Percentiles rank a stretch among this genome's conserved stretches.
Conservation (phyloP, 1,140 invertebrate genomes). For the Lasioglossum baleicum region DNA sequence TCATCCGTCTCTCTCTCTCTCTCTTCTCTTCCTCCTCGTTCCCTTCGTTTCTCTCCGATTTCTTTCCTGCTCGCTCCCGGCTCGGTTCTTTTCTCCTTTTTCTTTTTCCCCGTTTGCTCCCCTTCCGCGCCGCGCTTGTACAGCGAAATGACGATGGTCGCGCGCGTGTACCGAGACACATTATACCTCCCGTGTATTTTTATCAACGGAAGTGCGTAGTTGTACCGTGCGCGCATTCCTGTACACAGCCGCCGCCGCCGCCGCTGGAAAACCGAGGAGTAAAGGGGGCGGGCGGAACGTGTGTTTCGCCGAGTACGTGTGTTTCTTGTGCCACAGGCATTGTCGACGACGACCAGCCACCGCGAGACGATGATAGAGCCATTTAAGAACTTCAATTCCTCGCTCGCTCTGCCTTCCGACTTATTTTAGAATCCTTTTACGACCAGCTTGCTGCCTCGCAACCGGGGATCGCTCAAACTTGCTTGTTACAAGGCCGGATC, state of each 20-base stretch:
- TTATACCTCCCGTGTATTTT: conserved; percentile 76
- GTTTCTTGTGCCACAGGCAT: conserved; percentile 31
- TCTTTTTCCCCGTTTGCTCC: conserved; percentile 24
- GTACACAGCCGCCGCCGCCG: conserved; percentile 5
- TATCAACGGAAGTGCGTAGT: conserved; percentile 80
- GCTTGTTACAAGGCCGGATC: no score
- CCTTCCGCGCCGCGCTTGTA: conserved; percentile 24
- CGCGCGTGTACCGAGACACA: conserved; percentile 69
- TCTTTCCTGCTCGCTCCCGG: conserved; percentile 10
- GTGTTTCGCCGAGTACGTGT: conserved; percentile 14
- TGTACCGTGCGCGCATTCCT: conserved; percentile 74
- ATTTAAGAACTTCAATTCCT: background rate
- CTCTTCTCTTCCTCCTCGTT: background rate
- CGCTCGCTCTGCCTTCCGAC: background rate
- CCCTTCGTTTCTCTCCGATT: background rate
- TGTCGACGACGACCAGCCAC: conserved; percentile 1
- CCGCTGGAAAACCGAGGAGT: conserved; percentile 57
- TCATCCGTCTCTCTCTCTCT: background rate
- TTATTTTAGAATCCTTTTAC: background rate
- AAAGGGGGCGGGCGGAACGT: background rate
- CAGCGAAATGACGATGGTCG: conserved; percentile 62
- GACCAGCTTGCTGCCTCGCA: background rate
- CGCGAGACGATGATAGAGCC: background rate
- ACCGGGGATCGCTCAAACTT: no score
- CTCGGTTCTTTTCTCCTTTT: background rate